Base-by-base conservation (phyloP, 2,113 vertebrate genomes). In the Onychostruthus taczanowskii region DNA sequence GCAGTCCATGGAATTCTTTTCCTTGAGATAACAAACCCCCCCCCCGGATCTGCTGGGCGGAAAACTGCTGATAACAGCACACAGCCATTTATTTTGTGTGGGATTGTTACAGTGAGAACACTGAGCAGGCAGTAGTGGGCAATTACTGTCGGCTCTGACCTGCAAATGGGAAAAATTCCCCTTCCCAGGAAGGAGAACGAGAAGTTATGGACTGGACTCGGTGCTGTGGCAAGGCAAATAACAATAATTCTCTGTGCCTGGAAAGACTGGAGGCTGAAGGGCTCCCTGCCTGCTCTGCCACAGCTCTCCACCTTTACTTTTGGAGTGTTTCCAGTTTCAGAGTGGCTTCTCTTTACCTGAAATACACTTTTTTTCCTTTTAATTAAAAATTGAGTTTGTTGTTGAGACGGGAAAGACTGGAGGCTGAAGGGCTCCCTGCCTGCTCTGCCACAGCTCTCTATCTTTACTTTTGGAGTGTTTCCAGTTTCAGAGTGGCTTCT, bases 81-180 rank as follows among this genome's bases (percentile, higher is more conserved):
- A 2, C 13, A 53, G 82, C 44, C 85, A 75, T 95, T 95, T 61
- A 52, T 97, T 93, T 56, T 2, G 55, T 61, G 85, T 4, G 22
- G 47, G 50, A 27, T 49, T 70, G 77, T 43, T 70, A 14, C 55
- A 81, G 88, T 0, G 39, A 84, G 80, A 85, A 37, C 56, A 59
- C 39, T 30, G 84, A 74, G 78, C 75, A 70, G 93, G 84, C 91
- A 53, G 74, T 1, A 9, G 89, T n/a, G 28, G 94, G 85, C 95
- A 96, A 94, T 96, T 96, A 97, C 94, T 93, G 85, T 74, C 90
- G 67, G 84, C 84, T 81, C 56, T 84, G 84, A 92, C 93, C 94
- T 88, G 95, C 72, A 95, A 95, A 93, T 41, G 77, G 79, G 92
- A 84, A 94, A 95, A 91, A 94, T 58, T 90, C 66, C 68, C 70